Base-by-base conservation (phyloP, 2,888 invertebrate genomes). In the Calameuta pallipes region DNA sequence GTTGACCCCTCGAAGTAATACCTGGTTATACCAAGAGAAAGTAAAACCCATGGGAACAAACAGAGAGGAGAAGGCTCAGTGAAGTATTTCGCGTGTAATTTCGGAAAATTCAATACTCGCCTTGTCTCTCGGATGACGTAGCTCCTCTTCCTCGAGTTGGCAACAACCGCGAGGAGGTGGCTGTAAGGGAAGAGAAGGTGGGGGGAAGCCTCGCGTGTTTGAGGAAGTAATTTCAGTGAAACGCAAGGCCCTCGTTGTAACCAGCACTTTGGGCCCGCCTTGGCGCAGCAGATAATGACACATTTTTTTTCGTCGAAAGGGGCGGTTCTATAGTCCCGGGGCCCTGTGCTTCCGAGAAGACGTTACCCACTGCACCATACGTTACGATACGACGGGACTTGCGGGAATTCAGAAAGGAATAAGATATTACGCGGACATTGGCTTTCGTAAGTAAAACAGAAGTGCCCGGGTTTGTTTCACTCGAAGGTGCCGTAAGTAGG, bases 221-320 rank as follows among this genome's bases (percentile, higher is more conserved):
- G 73, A 80, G 80, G 83, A 84, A 82, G 78, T 79, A 79, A 84
- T 84, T 83, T 83, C 77, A 81, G 75, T 78, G 81, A 81, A 81
- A 82, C 80, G 77, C 76, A 78, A 68, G 76, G 77, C 74, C 75
- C 74, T 56, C 79, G 68, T 76, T 73, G 69, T 78, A 75, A 73
- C 78, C 76, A 74, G 74, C 77, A 80, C 79, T 81, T 83, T 74
- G 76, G 33, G 34, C 71, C 71, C 71, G 71, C 71, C 71, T 34
- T 34, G 71, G 34, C 71, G 71, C 33, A 33, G 71, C 71, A 34
- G 71, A 71, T 71, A 71, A 71, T 71, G 71, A 71, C 71, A 34
- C 34, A 71, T 71, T 34, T 71, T 34, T 70, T 71, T 71, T 71
- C 34, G 33, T 11, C 13, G 12, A 34, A 31, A 33, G 33, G 71